These are phyloP conservation scores for Crossocerus cetratus DNA, from an alignment of 2,888 invertebrate genomes.

Conservation along the genomic window DNA sequence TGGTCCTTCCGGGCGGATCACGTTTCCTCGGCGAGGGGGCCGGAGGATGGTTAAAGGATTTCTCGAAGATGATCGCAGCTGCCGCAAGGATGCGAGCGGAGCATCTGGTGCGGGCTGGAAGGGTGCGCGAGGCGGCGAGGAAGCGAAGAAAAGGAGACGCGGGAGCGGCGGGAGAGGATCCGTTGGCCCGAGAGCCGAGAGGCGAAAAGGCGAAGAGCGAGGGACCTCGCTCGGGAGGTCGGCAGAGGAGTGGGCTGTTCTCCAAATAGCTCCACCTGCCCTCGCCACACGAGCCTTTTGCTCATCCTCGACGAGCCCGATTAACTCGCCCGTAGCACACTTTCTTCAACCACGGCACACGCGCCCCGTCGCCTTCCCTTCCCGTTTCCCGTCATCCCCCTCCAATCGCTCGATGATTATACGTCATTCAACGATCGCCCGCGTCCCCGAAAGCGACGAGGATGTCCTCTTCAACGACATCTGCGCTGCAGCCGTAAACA, in stretches of 20 bases:
- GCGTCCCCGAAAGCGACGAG: no score
- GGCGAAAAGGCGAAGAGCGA: no score
- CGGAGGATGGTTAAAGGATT: conserved; percentile 31
- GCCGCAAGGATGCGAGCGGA: conserved; percentile 54
- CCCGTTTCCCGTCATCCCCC: no score
- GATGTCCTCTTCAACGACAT: no score
- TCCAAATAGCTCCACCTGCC: conserved; percentile 74
- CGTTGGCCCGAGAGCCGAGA: no score
- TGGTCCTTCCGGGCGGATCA: conserved; percentile 27
- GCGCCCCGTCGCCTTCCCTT: no score
- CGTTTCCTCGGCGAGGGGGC: conserved; percentile 27
- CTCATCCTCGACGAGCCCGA: conserved; percentile 47
- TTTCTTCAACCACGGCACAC: no score
- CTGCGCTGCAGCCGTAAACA: no score
- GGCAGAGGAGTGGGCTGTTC: conserved; percentile 73
- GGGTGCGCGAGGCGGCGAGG: conserved; percentile 24
- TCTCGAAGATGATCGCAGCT: conserved; percentile 58
- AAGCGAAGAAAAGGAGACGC: conserved; percentile 36
- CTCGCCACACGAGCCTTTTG: conserved; percentile 52
- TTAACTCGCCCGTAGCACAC: conserved; percentile 14
- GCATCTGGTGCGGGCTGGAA: conserved; percentile 49
- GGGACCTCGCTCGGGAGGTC: conserved; percentile 30
- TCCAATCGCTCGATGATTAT: no score
- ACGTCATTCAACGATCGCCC: no score
- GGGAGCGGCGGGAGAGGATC: conserved; percentile 39